phyloP scores from a whole-genome alignment of 2,797 vertebrate species.

The Rhinella marina region DNA sequence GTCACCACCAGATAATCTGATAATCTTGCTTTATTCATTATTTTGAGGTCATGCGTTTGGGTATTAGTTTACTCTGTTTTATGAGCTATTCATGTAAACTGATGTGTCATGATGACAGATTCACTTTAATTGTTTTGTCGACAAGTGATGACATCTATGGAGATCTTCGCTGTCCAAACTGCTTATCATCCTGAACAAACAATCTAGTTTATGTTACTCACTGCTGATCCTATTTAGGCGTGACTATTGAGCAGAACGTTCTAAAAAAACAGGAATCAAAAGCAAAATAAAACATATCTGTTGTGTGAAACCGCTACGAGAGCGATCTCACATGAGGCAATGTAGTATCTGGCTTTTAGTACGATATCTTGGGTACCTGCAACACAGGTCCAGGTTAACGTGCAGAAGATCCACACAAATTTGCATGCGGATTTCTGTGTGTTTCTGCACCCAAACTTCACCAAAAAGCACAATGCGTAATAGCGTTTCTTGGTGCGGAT shows the following conservation, averaged over 20 bases:
- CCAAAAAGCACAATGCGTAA: too few species aligned
- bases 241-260: neutral
- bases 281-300: neutral
- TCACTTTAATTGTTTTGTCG: neutral
- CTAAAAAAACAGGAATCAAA: neutral
- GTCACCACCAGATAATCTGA: too few species aligned
- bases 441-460: too few species aligned
- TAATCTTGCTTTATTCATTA: neutral
- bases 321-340: neutral
- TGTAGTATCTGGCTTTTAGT: neutral
- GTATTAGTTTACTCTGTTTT: neutral
- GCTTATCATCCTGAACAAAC: neutral
- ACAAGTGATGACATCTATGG: neutral
- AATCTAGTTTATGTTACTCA: neutral
- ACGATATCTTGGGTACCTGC: too few species aligned
- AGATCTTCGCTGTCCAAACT: neutral
- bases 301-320: neutral
- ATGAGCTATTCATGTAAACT: neutral
- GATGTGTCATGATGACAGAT: neutral
- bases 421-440: too few species aligned
- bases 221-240: neutral
- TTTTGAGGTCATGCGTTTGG: neutral
- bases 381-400: too few species aligned
- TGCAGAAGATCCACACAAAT: too few species aligned
- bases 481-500: too few species aligned